Conservation (phyloP, 2,888 invertebrate species). For the Xestia xanthographa region DNA sequence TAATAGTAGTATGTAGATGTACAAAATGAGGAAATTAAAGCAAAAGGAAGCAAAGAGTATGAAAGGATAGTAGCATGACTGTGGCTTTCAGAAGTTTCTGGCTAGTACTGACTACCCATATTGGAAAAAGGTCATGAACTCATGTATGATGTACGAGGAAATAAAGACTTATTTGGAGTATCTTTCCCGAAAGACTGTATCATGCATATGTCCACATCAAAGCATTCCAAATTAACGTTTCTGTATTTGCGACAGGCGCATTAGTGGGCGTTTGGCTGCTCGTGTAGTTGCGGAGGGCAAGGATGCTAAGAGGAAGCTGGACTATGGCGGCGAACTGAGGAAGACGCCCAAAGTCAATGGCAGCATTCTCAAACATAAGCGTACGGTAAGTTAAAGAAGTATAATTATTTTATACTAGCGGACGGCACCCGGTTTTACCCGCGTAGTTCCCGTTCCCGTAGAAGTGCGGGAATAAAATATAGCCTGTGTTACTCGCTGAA, state of each 20-base stretch:
- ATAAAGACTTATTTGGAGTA: neutral
- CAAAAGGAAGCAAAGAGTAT: neutral
- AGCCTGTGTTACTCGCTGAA: too few relatives aligned
- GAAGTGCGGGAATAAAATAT: too few relatives aligned
- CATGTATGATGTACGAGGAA: neutral
- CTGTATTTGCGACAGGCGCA: conserved; percentile 75
- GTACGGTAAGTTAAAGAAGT: conserved; percentile 77
- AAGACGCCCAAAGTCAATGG: conserved; percentile 83
- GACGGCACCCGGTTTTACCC: too few relatives aligned
- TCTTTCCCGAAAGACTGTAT: neutral
- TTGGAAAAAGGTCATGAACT: neutral
- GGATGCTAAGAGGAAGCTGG: conserved; percentile 82
- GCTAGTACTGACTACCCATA: too few relatives aligned
- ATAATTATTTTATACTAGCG: too few relatives aligned
- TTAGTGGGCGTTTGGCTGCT: conserved; percentile 85
- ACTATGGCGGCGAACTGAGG: conserved; percentile 77
- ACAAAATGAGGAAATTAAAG: neutral
- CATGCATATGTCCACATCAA: neutral
- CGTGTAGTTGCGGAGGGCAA: conserved; percentile 78
- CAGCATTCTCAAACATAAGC: conserved; percentile 87
- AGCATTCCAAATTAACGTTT: conserved; percentile 1
- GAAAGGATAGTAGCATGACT: neutral
- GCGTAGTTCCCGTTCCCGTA: too few relatives aligned
- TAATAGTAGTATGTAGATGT: neutral
- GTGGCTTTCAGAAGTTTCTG: neutral